phyloP scores from a whole-genome alignment of 2,888 invertebrate genomes.

The Calameuta pallipes region DNA sequence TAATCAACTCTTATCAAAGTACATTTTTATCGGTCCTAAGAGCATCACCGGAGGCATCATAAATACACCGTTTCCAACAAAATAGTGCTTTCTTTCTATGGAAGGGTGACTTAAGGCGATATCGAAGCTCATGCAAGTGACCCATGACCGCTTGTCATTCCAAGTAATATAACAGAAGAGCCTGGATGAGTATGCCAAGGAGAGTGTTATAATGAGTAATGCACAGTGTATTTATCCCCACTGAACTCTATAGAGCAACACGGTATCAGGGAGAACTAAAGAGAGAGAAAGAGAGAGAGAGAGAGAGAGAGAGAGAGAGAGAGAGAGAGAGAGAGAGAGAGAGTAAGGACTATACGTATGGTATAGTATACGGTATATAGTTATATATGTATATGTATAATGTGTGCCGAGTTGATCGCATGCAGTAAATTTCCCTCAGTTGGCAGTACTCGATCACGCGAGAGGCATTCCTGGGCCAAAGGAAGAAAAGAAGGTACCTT shows the following conservation, averaged over 20 bases:
- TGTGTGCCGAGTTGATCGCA: constrained; percentile 50
- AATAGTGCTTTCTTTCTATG: constrained; percentile 26
- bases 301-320: constrained; percentile 14
- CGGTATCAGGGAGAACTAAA: constrained; percentile 17
- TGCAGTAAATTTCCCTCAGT: constrained; percentile 58
- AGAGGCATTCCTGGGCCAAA: constrained; percentile 43
- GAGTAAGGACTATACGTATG: constrained; percentile 7
- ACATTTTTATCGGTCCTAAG: neutral
- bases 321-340: constrained; percentile 13
- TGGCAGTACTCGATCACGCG: constrained; percentile 52
- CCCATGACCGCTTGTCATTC: constrained; percentile 51
- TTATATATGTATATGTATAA: neutral
- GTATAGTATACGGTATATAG: neutral
- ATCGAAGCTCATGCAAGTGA: constrained; percentile 39
- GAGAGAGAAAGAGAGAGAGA: constrained; percentile 14
- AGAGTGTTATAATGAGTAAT: constrained; percentile 58
- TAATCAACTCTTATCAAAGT: neutral
- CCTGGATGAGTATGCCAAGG: constrained; percentile 17
- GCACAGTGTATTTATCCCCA: constrained; percentile 19
- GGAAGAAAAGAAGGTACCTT: constrained; percentile 17
- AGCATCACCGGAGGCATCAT: too few relatives aligned
- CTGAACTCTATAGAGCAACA: neutral
- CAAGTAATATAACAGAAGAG: constrained; percentile 35
- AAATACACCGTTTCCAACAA: neutral
- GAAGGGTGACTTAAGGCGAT: constrained; percentile 15